Percentiles rank a stretch among this genome's conserved stretches.
phyloP scores from a whole-genome alignment of 2,113 vertebrate species.

The Martes martes region DNA sequence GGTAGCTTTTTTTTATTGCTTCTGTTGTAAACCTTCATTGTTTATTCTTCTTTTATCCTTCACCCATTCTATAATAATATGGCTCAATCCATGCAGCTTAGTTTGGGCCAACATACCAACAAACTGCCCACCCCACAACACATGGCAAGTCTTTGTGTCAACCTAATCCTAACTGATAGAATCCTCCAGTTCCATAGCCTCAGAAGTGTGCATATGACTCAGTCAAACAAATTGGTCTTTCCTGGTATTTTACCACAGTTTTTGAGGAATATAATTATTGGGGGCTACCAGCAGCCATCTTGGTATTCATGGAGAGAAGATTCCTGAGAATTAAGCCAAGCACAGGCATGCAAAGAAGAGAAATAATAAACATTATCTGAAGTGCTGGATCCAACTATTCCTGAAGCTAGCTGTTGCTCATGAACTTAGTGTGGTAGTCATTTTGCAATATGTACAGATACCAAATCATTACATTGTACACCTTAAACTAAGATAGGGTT shows the following conservation, averaged over 20 bases:
- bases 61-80: not conserved
- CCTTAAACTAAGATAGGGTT: not conserved
- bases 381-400: not conserved
- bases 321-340: not conserved
- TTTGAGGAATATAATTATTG: not conserved
- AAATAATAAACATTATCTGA: not conserved
- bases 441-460: not conserved
- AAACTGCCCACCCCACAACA: not conserved
- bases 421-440: not conserved
- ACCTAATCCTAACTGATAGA: not conserved
- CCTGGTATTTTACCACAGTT: not conserved
- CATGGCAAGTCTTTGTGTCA: not conserved
- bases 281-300: not conserved
- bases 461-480: not conserved
- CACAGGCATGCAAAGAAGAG: not conserved
- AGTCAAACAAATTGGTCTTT: not conserved
- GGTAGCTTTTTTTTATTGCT: not conserved
- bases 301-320: not conserved
- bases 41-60: not conserved
- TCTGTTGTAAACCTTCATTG: not conserved
- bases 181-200: not conserved
- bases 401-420: not conserved
- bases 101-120: not conserved
- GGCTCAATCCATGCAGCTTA: not conserved
- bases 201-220: not conserved